Conservation (phyloP, 2,888 invertebrate genomes). For the Epistrophella euchroma region DNA sequence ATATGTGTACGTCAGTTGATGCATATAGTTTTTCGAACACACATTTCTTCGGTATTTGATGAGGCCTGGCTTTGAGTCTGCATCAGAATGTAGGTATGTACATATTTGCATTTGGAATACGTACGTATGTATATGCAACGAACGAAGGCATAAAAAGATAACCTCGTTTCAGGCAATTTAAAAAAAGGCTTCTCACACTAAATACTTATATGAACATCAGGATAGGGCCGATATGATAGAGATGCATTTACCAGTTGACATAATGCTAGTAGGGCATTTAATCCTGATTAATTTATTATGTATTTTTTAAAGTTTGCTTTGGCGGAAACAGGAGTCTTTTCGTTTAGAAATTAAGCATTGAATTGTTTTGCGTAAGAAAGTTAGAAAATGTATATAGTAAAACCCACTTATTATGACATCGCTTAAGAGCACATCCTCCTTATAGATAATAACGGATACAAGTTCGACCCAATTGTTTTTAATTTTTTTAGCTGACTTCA, state of each 20-base stretch:
- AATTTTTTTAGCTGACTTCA: no score
- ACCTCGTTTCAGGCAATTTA: slow-evolving; percentile 28
- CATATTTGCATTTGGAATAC: slow-evolving; percentile 20
- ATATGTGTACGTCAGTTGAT: neutral
- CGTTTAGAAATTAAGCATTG: neutral
- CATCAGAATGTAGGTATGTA: neutral
- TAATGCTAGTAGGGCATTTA: slow-evolving; percentile 24
- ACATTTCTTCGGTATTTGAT: slow-evolving; percentile 19
- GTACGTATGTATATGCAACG: neutral
- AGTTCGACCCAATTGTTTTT: no score
- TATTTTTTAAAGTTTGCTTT: neutral
- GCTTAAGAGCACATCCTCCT: no score
- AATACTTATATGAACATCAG: neutral
- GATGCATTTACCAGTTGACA: slow-evolving; percentile 31
- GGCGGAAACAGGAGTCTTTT: neutral
- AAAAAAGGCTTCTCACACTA: slow-evolving; percentile 18
- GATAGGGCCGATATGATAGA: slow-evolving; percentile 16
- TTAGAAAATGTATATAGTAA: neutral
- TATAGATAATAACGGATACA: no score
- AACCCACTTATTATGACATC: no score
- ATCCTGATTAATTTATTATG: slow-evolving; percentile 17
- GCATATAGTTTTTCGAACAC: neutral
- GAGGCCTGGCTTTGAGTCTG: slow-evolving; percentile 30
- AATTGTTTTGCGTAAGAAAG: slow-evolving; percentile 4
- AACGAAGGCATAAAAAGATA: slow-evolving; percentile 24